Evolutionary conservation across 2,888 invertebrate species (phyloP), one percentile per base, ranked within the genome.

Genomic region (Perizoma affinitatum): DNA sequence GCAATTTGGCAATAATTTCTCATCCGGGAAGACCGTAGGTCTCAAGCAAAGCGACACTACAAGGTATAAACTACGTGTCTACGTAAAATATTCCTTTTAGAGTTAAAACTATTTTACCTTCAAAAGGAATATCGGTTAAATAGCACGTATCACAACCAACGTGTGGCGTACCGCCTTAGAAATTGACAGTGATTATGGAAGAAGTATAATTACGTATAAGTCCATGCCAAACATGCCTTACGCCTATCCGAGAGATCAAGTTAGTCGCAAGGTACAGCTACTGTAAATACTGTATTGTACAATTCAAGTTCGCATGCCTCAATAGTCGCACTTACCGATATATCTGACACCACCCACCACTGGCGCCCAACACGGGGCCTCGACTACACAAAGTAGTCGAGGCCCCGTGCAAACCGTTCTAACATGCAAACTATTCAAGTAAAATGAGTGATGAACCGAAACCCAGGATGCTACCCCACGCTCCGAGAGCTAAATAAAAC

Each of bases 121-220:
- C 68, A 74, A 82, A 84, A 84, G 80, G 78, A 78, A 82, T 76
- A 81, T 72, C 72, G 75, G 62, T 66, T 78, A 80, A 87, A 86
- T 86, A 90, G 90, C 89, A 90, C 90, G 90, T 83, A 82, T 91
- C 91, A 90, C 90, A 91, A 91, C 90, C 90, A 86, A 86, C 84
- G 88, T 90, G 87, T 84, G 90, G 90, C 89, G 74, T 82, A 80
- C 79, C 88, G 88, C 84, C 80, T 83, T 78, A 80, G 76, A 82
- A 90, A 90, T 90, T 90, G 90, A 90, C 90, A 87, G 88, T 84
- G 85, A 86, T 51, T 80, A 78, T 87, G 89, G 88, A 86, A 88
- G 84, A 85, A 78, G 76, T 76, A 73, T 74, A 74, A 74, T 76
- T 87, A 88, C 84, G 86, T 85, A 87, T 75, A 84, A 78, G 68